Evolutionary conservation across 2,797 vertebrate genomes (phyloP), one percentile per base, ranked within the genome.

Genomic region (Megaceryle alcyon): DNA sequence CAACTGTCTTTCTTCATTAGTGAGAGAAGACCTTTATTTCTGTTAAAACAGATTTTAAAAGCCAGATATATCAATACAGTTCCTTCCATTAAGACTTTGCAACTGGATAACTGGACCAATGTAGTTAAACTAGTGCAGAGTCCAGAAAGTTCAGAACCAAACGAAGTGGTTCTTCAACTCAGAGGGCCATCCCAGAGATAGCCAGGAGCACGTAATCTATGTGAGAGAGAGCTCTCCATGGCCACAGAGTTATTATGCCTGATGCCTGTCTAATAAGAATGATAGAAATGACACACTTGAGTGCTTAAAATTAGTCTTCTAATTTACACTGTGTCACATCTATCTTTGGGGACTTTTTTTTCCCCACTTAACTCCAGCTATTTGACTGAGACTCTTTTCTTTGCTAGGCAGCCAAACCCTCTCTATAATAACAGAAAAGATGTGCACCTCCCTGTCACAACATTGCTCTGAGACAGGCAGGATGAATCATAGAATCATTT

Each of bases 251-350:
- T 92, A 77, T 89, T 92, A 77, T 63, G 48, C 26, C 56, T 82
- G 81, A 82, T 60, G 44, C 21, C 90, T 91, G 75, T 85, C 73
- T 86, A 84, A 44, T 80, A 93, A 71, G 65, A 92, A 76, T 92
- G 17, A 64, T 44, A 94, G 86, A 91, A 95, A 90, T 82, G 0
- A 61, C 49, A 83, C 53, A 82, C 29, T 31, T 80, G 77, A 90
- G 29, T 0, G 15, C 59, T 84, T 88, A 93, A 91, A 92, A 94
- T 94, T 87, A 75, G 56, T 88, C 60, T 85, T 90, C 54, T 75
- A 31, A 65, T 89, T 93, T 73, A 54, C 61, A 39, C 44, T 35
- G 72, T 71, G 64, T 86, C 79, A 92, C 72, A 75, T 94, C 33
- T 86, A 5, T 94, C 91, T 92, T 94, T 2, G 0, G 23, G 21